These are phyloP conservation scores for Siniperca undulata DNA, from an alignment of 2,797 vertebrate genomes.

Conservation along the genomic window DNA sequence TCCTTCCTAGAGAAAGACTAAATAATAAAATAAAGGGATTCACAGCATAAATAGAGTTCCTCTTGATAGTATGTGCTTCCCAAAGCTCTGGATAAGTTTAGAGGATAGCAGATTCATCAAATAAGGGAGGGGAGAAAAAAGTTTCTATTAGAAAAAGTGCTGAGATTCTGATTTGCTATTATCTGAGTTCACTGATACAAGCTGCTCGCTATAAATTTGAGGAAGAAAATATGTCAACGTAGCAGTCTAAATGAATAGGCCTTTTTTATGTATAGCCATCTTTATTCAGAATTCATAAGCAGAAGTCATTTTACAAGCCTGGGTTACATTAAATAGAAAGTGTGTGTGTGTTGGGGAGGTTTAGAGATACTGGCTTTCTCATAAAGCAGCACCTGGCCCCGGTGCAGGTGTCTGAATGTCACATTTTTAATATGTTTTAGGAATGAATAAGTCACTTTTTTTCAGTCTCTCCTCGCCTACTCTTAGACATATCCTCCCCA, in stretches of 20 bases:
- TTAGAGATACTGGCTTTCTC: conserved; percentile 31
- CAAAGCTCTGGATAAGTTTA: conserved; percentile 11
- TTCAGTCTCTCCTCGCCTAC: conserved; percentile 4
- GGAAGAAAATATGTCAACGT: conserved; percentile 59
- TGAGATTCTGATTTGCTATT: conserved; percentile 58
- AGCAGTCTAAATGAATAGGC: conserved; percentile 58
- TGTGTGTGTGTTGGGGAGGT: conserved; percentile 10
- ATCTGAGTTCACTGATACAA: conserved; percentile 58
- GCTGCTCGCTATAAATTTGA: conserved; percentile 59
- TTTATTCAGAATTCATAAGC: conserved; percentile 69
- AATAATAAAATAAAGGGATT: conserved; percentile 20
- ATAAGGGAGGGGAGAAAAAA: conserved; percentile 18
- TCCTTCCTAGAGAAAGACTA: neutral
- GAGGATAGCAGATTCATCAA: conserved; percentile 36
- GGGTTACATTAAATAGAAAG: conserved; percentile 53
- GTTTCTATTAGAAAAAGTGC: conserved; percentile 63
- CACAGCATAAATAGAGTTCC: neutral
- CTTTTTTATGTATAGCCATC: conserved; percentile 49
- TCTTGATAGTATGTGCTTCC: neutral
- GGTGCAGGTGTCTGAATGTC: conserved; percentile 41
- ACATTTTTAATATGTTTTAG: conserved; percentile 55
- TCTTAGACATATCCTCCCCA: neutral
- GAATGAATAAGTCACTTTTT: conserved; percentile 24
- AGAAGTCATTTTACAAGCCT: conserved; percentile 64
- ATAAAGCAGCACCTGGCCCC: conserved; percentile 44